Evolutionary conservation across 2,797 vertebrate genomes (phyloP).

Genomic region (Sus cebifrons): DNA sequence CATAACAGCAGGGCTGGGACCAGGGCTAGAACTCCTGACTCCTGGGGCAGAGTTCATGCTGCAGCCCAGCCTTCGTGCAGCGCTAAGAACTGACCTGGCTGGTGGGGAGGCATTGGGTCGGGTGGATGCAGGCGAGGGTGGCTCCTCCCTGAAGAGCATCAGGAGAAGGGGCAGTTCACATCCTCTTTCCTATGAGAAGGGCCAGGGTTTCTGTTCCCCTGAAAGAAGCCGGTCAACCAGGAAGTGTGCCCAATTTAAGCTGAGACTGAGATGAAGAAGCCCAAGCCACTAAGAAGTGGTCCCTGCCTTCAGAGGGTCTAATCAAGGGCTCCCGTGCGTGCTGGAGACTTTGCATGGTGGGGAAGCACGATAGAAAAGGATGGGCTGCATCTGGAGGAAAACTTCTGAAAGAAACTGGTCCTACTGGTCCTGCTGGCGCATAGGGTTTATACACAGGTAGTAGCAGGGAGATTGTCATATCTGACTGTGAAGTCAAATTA

Average conservation of each 20-base stretch:
- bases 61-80: background rate
- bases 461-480: background rate
- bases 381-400: background rate
- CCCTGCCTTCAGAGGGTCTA: background rate
- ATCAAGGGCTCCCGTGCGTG: background rate
- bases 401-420: background rate
- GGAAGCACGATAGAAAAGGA: background rate
- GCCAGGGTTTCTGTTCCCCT: background rate
- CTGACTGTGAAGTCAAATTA: background rate
- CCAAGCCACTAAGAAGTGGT: background rate
- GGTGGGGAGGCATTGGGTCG: background rate
- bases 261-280: background rate
- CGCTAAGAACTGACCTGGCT: accelerated
- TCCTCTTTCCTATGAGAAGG: background rate
- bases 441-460: background rate
- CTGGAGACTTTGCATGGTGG: background rate
- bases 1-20: background rate
- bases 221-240: background rate
- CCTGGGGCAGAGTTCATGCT: background rate
- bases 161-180: background rate
- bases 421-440: background rate
- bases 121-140: background rate
- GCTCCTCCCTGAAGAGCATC: background rate
- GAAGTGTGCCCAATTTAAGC: background rate
- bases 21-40: background rate